Conservation (phyloP, 2,888 invertebrate species). For the Ophion ellenae region DNA sequence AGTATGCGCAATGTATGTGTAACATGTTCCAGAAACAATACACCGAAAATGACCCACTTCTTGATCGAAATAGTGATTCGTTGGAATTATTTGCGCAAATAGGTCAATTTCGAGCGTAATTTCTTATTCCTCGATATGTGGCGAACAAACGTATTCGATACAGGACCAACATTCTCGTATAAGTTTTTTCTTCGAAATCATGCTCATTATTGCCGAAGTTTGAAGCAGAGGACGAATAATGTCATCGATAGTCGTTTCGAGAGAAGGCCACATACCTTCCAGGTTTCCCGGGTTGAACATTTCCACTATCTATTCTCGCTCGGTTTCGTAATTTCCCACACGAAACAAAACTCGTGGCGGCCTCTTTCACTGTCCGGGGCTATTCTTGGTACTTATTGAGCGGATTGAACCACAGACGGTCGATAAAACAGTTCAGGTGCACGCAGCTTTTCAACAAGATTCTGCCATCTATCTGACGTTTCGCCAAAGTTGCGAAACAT, state of each 20-base stretch:
- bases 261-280: no score
- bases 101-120: neutral
- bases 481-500: constrained; percentile 2
- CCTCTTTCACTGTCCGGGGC: neutral
- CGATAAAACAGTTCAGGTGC: constrained; percentile 21
- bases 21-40: neutral
- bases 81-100: neutral
- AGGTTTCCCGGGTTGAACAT: neutral
- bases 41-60: constrained; percentile 37
- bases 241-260: no score
- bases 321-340: neutral
- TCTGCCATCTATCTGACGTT: constrained; percentile 55
- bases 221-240: no score
- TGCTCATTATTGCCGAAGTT: no score
- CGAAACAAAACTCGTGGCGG: constrained; percentile 7
- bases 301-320: neutral
- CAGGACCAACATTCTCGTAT: neutral
- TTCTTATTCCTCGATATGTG: neutral
- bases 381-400: neutral
- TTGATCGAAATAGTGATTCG: neutral
- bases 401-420: neutral
- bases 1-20: neutral
- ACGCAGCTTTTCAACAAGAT: neutral
- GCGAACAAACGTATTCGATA: neutral
- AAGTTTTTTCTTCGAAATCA: neutral